Percentiles rank a stretch among this genome's conserved stretches.
phyloP scores from a whole-genome alignment of 1,140 invertebrate genomes.

The Procambarus clarkii region DNA sequence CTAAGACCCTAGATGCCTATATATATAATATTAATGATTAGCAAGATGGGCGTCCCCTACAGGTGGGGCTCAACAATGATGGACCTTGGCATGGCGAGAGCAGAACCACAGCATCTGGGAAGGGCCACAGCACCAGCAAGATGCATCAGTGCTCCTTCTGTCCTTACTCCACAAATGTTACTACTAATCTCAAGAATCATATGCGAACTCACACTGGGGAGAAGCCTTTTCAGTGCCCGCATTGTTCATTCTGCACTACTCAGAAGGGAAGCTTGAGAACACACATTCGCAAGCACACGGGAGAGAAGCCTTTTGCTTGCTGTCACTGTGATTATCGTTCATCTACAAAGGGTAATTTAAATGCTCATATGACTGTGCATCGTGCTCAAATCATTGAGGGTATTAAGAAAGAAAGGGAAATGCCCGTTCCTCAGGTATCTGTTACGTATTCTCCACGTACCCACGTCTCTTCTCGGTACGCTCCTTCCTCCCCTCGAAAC shows the following conservation, averaged over 20 bases:
- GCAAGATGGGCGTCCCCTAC: conserved; percentile 60
- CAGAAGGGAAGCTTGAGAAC: conserved; percentile 44
- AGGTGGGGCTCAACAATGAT: conserved; percentile 50
- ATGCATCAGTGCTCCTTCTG: conserved; percentile 50
- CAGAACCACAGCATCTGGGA: conserved; percentile 21
- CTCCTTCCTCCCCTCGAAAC: not conserved
- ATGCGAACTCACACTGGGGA: conserved; percentile 54
- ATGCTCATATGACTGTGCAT: conserved; percentile 27
- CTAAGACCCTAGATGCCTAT: not conserved
- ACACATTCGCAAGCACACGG: conserved; percentile 57
- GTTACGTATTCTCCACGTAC: too few relatives aligned
- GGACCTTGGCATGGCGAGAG: conserved; percentile 18
- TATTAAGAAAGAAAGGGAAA: not conserved
- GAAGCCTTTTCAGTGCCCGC: conserved; percentile 42
- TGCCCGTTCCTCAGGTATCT: too few relatives aligned
- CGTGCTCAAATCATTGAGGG: not conserved
- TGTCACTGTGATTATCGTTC: conserved; percentile 36
- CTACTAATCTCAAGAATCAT: conserved; percentile 57
- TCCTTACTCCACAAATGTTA: conserved; percentile 37
- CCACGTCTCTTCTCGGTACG: too few relatives aligned
- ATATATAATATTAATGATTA: conserved; percentile 17
- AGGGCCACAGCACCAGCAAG: conserved; percentile 36
- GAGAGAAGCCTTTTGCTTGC: conserved; percentile 50
- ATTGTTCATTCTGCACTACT: conserved; percentile 44
- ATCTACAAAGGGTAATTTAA: conserved; percentile 47